Base-by-base conservation (phyloP, 2,888 invertebrate species). In the Nephrotoma flavescens region DNA sequence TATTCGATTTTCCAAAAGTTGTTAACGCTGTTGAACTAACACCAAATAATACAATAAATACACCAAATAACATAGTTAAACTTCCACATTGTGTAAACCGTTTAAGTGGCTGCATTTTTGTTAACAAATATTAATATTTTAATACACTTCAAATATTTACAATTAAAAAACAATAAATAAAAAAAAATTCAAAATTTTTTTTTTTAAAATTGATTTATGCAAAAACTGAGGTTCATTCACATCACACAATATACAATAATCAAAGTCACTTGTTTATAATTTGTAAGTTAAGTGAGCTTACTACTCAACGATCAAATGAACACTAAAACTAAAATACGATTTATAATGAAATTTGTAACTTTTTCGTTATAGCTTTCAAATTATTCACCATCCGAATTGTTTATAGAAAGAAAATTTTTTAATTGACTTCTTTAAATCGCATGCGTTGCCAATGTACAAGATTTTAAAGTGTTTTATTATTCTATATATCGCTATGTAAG, bases 1-100 rank as follows among this genome's bases (percentile, higher is more conserved):
- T 93, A 89, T 93, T 94, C 87, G 93, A 94, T 91, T 95, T 95
- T 83, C 95, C 95, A 88, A 95, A 95, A 19, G 95, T 94, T 0
- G 95, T 95, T 87, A 95, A 91, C 0, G 95, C 95, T 89, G 94
- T 93, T 0, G 94, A 93, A 89, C 92, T 92, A 83, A 92, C 91
- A 45, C 92, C 91, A 88, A 92, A 92, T 15, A 92, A 89, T 45
- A 92, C 89, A 87, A 92, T 91, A 88, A 92, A 92, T 86, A 92
- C 90, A 44, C 89, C 90, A 88, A 92, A 92, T 42, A 92, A 89
- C 90, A 92, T 92, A 86, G 92, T 92, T 88, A 92, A 89, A 88
- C 91, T 91, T 87, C 92, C 91, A 88, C 92, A 92, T 89, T 92
- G 92, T 89, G 92, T 91, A 88, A 91, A 92, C 86, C 91, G 90